These are phyloP conservation scores for Syrista parreyssii DNA, from an alignment of 2,888 invertebrate species.

Conservation along the genomic window DNA sequence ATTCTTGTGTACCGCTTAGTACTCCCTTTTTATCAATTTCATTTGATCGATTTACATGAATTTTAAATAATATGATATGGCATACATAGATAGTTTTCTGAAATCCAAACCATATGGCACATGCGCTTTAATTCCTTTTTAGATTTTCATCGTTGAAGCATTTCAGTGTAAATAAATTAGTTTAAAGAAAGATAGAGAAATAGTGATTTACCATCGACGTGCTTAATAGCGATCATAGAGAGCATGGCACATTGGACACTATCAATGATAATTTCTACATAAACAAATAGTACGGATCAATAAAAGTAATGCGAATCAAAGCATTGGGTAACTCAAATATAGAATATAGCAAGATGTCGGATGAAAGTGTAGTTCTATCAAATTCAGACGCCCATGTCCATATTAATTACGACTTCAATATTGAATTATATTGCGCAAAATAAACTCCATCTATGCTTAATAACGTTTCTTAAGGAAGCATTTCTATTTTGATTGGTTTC, in stretches of 20 bases:
- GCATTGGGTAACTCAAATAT: not conserved
- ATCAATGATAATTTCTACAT: not conserved
- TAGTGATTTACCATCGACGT: slow-evolving; percentile 18
- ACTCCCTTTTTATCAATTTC: slow-evolving; percentile 30
- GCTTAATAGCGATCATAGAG: not conserved
- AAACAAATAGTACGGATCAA: not conserved
- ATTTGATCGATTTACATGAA: slow-evolving; percentile 27
- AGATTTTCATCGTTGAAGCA: slow-evolving; percentile 17
- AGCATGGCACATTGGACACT: not conserved
- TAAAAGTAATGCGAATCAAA: not conserved
- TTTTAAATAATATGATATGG: slow-evolving; percentile 1
- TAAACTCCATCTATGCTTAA: not conserved
- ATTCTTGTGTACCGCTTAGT: slow-evolving; percentile 29
- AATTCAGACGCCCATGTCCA: not conserved
- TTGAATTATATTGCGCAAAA: not conserved
- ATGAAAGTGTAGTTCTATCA: not conserved
- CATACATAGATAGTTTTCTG: slow-evolving; percentile 17
- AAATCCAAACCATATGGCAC: slow-evolving; percentile 53
- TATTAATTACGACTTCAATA: not conserved
- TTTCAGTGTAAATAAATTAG: slow-evolving; percentile 59
- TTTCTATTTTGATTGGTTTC: not conserved
- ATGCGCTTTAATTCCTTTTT: slow-evolving; percentile 37
- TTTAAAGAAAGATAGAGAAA: slow-evolving; percentile 48
- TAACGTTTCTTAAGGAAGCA: not conserved
- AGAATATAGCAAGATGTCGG: not conserved